phyloP scores from a whole-genome alignment of 2,888 invertebrate genomes.

The Adelphocoris suturalis region DNA sequence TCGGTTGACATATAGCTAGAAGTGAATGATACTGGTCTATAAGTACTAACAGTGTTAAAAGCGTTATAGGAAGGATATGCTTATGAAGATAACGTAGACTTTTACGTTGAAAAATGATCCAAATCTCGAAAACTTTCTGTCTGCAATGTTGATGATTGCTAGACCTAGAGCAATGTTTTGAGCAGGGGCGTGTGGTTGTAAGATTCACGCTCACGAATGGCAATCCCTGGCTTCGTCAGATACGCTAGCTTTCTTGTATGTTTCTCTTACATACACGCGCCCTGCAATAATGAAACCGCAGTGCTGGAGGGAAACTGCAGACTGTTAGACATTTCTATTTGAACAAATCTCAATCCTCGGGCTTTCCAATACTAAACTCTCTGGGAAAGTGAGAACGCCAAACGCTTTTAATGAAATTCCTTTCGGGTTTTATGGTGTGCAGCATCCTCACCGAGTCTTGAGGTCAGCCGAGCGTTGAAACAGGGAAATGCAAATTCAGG shows the following conservation, averaged over 20 bases:
- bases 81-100: too few relatives aligned
- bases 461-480: slow-evolving; percentile 13
- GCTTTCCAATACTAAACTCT: slow-evolving; percentile 50
- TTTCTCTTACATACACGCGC: neutral
- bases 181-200: too few relatives aligned
- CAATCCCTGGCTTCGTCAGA: too few relatives aligned
- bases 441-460: slow-evolving; percentile 18
- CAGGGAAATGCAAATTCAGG: slow-evolving; percentile 51
- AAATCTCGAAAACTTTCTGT: too few relatives aligned
- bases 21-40: too few relatives aligned
- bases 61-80: too few relatives aligned
- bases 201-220: too few relatives aligned
- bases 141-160: too few relatives aligned
- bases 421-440: slow-evolving; percentile 34
- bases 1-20: too few relatives aligned
- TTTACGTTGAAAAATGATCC: too few relatives aligned
- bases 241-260: neutral
- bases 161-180: too few relatives aligned
- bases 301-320: neutral
- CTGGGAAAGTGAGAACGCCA: slow-evolving; percentile 1
- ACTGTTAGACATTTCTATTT: slow-evolving; percentile 4
- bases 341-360: slow-evolving; percentile 51
- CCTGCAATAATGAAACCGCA: slow-evolving; percentile 4
- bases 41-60: too few relatives aligned
- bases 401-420: slow-evolving; percentile 60